Percentiles rank a stretch among this genome's conserved stretches.
These are phyloP conservation scores for Zygothrica quintamaculata DNA, from an alignment of 2,888 invertebrate species.

Conservation along the genomic window DNA sequence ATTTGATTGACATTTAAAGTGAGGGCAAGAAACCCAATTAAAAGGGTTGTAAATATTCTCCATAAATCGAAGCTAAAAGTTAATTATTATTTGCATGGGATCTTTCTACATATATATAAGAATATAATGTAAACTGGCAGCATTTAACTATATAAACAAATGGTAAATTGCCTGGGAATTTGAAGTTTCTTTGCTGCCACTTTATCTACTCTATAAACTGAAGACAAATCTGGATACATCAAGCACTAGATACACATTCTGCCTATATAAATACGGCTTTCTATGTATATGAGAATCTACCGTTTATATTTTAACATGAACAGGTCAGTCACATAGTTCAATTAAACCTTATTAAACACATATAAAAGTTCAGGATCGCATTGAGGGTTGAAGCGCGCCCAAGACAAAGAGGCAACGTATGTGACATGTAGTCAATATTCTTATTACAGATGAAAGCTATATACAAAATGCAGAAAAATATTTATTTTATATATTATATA, in stretches of 20 bases:
- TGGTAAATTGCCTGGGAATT: no score
- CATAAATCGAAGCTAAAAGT: constrained; percentile 7
- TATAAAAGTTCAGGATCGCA: constrained; percentile 56
- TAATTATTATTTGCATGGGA: constrained; percentile 41
- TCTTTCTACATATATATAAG: neutral
- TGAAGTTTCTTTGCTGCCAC: no score
- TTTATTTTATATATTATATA: no score
- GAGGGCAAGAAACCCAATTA: neutral
- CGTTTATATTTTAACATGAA: constrained; percentile 12
- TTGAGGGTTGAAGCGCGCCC: neutral
- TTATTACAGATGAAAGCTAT: no score
- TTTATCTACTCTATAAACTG: neutral
- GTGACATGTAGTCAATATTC: no score
- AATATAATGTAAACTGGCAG: constrained; percentile 6
- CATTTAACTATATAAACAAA: neutral
- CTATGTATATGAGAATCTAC: neutral
- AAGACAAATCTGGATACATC: constrained; percentile 21
- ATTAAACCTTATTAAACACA: constrained; percentile 67
- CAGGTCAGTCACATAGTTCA: constrained; percentile 77
- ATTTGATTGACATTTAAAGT: constrained; percentile 65
- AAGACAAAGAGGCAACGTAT: no score
- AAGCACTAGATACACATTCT: constrained; percentile 5
- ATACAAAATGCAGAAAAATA: no score
- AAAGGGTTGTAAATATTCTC: constrained; percentile 62
- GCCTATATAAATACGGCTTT: neutral